These are phyloP conservation scores for Anguilla megastoma DNA, from an alignment of 2,797 vertebrate genomes.

Conservation along the genomic window DNA sequence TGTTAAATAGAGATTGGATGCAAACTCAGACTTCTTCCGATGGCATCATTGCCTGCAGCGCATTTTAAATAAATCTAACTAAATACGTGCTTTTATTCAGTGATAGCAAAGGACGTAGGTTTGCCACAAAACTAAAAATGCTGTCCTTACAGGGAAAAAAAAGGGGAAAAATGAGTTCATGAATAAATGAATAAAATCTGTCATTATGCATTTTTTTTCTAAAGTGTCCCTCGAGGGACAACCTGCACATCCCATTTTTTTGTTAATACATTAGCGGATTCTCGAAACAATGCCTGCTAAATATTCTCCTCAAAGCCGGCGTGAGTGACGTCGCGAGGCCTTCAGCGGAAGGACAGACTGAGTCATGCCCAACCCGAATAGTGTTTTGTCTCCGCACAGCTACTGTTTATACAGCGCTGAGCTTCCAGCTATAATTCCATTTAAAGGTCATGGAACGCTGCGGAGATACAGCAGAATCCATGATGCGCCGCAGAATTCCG, in stretches of 20 bases:
- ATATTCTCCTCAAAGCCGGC: not conserved
- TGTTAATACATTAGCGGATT: slow-evolving; percentile 6
- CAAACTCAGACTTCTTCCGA: not conserved
- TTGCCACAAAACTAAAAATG: not conserved
- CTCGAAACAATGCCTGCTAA: not conserved
- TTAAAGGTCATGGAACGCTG: slow-evolving; percentile 28
- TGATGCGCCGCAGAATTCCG: not conserved
- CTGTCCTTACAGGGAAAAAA: not conserved
- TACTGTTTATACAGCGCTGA: slow-evolving; percentile 14
- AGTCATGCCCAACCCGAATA: slow-evolving; percentile 19
- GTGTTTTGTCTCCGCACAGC: slow-evolving; percentile 10
- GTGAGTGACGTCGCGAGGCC: not conserved
- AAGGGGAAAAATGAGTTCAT: not conserved
- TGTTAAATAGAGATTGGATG: not conserved
- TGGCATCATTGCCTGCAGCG: not conserved
- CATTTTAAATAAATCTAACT: not conserved
- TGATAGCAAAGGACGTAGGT: not conserved
- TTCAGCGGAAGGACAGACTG: slow-evolving; percentile 11
- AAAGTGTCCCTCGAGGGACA: not conserved
- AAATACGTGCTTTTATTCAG: not conserved
- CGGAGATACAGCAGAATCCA: not conserved
- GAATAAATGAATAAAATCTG: slow-evolving; percentile 17
- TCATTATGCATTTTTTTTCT: not conserved
- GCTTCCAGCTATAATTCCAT: slow-evolving; percentile 22
- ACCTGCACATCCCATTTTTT: not conserved